Base-by-base conservation (phyloP, 2,888 invertebrate genomes). In the Trypoxylon attenuatum region DNA sequence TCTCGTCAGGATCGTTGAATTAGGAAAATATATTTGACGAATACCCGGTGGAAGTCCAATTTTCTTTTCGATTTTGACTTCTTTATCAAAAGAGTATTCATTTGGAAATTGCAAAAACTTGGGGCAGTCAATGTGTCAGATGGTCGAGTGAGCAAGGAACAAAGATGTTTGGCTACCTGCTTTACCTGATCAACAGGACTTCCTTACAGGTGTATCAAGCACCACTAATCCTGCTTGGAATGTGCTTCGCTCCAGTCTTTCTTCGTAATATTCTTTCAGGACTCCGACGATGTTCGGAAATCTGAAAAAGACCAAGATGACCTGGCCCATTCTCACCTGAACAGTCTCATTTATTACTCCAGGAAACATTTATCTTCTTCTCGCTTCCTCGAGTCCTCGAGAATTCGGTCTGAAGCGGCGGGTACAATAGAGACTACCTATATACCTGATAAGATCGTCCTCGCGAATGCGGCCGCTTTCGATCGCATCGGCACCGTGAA, bases 161-260 rank as follows among this genome's bases (percentile, higher is more conserved):
- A 10, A 33, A 13, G n/a, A 2, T 29, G 10, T 13, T 13, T 10
- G 13, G 6, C 5, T 33, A 33, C 33, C 33, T 33, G 33, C n/a
- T n/a, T n/a, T n/a, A n/a, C n/a, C n/a, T n/a, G n/a, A n/a, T 1
- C 5, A 5, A 6, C 39, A 22, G 22, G 23, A 19, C 39, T 16
- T 21, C 19, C 16, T 49, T 8, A 38, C 15, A 10, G 6, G 13
- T 33, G 22, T 27, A 5, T 38, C 19, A 25, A 18, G 21, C 21
- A 21, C 2, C 41, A 39, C 18, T 23, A 52, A 55, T 58, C 33
- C 38, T 23, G n/a, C 8, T 6, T 16, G 55, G 56, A 65, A 65
- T 54, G 10, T 16, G 15, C 16, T n/a, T 42, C 25, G 27, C 51
- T 23, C 50, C 19, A 18, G 41, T n/a, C n/a, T 25, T 23, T n/a